phyloP scores from a whole-genome alignment of 2,888 invertebrate genomes.

The Chromoteleia sp. region DNA sequence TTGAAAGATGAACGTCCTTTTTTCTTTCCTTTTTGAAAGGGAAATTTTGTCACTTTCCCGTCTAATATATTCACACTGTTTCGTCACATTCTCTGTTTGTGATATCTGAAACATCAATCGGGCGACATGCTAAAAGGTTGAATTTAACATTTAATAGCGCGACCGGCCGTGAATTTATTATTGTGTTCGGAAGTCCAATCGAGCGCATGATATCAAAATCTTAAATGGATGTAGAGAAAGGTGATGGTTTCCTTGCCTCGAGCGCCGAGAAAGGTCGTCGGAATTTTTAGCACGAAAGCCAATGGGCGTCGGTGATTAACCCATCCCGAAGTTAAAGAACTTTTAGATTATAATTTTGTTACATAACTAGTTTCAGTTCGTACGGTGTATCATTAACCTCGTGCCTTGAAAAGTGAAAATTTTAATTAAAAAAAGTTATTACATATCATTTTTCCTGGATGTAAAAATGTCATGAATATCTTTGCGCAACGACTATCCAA shows the following conservation, averaged over 20 bases:
- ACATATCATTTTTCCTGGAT: too few species aligned
- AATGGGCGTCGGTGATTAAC: conserved; percentile 42
- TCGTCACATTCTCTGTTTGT: conserved; percentile 30
- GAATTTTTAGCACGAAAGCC: conserved; percentile 59
- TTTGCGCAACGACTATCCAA: too few species aligned
- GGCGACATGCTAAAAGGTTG: conserved; percentile 54
- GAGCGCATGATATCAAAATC: conserved; percentile 52
- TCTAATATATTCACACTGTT: conserved; percentile 36
- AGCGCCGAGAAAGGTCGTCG: conserved; percentile 59
- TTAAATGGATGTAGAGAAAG: conserved; percentile 66
- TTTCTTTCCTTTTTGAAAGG: conserved; percentile 23
- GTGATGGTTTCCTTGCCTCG: conserved; percentile 65
- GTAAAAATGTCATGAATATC: too few species aligned
- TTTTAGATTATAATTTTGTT: conserved; percentile 13
- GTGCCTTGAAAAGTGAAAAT: conserved; percentile 11
- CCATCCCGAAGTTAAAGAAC: conserved; percentile 30
- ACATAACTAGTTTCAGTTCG: conserved; percentile 1
- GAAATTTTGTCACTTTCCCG: conserved; percentile 61
- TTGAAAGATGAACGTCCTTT: neutral
- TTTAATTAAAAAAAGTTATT: neutral
- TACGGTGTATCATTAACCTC: conserved; percentile 8
- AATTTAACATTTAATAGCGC: conserved; percentile 51
- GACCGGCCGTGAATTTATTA: conserved; percentile 53
- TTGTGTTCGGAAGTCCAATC: conserved; percentile 45
- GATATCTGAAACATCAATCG: conserved; percentile 25